phyloP scores from a whole-genome alignment of 2,888 invertebrate genomes.

The Acronicta aceris region DNA sequence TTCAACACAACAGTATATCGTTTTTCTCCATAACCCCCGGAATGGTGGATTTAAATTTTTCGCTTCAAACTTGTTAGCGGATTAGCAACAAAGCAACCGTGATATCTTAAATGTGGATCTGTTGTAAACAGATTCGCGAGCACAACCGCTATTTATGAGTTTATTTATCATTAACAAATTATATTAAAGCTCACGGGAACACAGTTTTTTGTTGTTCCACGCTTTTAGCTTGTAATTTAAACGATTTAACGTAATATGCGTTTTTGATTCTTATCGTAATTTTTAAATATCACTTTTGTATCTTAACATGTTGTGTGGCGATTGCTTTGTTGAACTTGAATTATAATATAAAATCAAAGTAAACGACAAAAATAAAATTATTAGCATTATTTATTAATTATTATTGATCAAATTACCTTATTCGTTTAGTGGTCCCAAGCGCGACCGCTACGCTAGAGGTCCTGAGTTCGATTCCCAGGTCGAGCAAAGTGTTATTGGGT shows the following conservation, averaged over 20 bases:
- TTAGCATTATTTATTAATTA: no score
- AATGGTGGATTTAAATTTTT: conserved; percentile 84
- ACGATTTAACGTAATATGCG: conserved; percentile 66
- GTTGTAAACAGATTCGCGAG: conserved; percentile 88
- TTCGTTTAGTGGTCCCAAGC: no score
- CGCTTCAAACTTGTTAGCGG: conserved; percentile 87
- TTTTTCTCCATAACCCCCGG: conserved; percentile 83
- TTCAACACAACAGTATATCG: conserved; percentile 41
- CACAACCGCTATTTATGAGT: conserved; percentile 86
- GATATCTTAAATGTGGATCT: conserved; percentile 89
- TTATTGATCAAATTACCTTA: no score
- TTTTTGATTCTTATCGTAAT: conserved; percentile 80
- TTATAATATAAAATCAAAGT: no score
- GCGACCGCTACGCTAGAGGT: no score
- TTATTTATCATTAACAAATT: conserved; percentile 90
- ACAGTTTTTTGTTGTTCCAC: conserved; percentile 79
- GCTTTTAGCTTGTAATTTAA: conserved; percentile 72
- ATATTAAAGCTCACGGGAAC: conserved; percentile 84
- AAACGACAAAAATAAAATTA: no score
- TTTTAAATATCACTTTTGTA: conserved; percentile 62
- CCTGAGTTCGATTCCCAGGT: no score
- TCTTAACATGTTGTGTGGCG: conserved; percentile 37
- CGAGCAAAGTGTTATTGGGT: no score
- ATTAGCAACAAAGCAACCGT: conserved; percentile 87
- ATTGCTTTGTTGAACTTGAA: neutral